phyloP scores from a whole-genome alignment of 2,888 invertebrate species.

The Electrophaes corylata region DNA sequence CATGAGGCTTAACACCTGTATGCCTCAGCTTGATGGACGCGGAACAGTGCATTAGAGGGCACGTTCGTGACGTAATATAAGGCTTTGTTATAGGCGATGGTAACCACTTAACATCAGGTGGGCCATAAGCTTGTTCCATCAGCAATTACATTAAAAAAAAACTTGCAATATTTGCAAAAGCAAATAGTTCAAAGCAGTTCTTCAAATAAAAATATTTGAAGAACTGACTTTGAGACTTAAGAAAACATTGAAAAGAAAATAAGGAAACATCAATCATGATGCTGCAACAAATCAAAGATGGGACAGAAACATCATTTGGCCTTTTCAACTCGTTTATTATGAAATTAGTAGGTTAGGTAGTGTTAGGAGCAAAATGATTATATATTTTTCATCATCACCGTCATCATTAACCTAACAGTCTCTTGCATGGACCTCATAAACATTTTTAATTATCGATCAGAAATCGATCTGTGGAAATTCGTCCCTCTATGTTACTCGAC shows the following conservation, averaged over 20 bases:
- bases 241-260: not conserved
- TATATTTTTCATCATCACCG: not conserved
- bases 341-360: constrained; percentile 5
- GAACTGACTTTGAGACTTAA: not conserved
- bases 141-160: too few relatives aligned
- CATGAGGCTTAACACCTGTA: too few relatives aligned
- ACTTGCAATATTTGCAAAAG: too few relatives aligned
- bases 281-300: constrained; percentile 17
- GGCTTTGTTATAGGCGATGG: too few relatives aligned
- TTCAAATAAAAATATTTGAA: not conserved
- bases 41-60: too few relatives aligned
- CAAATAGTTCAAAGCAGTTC: too few relatives aligned
- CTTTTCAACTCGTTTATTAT: constrained; percentile 3
- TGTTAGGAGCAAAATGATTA: constrained; percentile 1
- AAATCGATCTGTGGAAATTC: not conserved
- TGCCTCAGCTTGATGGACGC: too few relatives aligned
- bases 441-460: not conserved
- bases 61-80: too few relatives aligned
- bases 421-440: not conserved
- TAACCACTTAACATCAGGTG: too few relatives aligned
- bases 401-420: not conserved
- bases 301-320: constrained; percentile 9
- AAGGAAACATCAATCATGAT: constrained; percentile 21
- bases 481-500: too few relatives aligned
- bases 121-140: too few relatives aligned